Evolutionary conservation across 2,113 vertebrate species (phyloP).

Genomic region (Callopanchax toddi): DNA sequence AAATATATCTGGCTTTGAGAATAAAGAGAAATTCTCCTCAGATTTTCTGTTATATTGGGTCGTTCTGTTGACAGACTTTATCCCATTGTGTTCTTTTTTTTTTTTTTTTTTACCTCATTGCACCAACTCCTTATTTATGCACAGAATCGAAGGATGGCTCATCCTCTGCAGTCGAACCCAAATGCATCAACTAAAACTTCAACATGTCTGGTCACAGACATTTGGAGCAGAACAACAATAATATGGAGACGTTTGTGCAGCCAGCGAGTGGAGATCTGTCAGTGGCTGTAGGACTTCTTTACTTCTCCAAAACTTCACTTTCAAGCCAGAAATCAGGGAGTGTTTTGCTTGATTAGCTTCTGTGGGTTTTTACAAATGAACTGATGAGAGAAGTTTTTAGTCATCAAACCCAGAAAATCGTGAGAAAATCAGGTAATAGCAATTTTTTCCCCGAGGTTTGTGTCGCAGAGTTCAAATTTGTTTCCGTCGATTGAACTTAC

Average conservation of each 20-base stretch:
- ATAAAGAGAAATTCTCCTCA: conserved; percentile 10
- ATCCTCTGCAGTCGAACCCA: neutral
- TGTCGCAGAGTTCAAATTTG: neutral
- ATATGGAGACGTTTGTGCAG: conserved; percentile 3
- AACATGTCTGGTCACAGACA: neutral
- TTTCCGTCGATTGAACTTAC: neutral
- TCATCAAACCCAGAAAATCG: conserved; percentile 5
- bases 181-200: conserved; percentile 5
- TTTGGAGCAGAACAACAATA: neutral
- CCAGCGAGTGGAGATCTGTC: conserved; percentile 11
- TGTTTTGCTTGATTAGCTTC: conserved; percentile 5
- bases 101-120: neutral
- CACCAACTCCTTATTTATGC: conserved; percentile 6
- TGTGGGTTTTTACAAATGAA: conserved; percentile 21
- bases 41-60: neutral
- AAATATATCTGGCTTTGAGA: neutral
- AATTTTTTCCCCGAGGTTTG: no score
- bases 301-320: neutral
- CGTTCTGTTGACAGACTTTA: neutral
- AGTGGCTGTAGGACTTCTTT: neutral
- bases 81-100: conserved; percentile 8
- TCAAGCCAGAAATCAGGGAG: conserved; percentile 4
- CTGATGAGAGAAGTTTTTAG: conserved; percentile 16
- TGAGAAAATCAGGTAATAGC: neutral
- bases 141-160: neutral